Base-by-base conservation (phyloP, 2,113 vertebrate genomes). In the Aegotheles bennettii region DNA sequence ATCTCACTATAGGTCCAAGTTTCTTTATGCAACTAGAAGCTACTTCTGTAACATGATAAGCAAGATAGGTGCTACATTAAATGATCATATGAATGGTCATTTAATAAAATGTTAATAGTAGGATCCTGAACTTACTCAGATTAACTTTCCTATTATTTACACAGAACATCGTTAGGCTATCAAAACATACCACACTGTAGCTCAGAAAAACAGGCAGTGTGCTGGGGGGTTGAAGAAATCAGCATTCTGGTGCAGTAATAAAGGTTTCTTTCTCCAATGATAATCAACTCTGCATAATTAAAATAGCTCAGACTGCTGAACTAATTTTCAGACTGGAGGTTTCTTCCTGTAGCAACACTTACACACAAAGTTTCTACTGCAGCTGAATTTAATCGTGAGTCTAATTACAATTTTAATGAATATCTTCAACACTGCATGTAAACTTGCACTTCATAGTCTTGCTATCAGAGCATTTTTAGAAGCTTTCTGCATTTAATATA, bases 361-460 rank as follows among this genome's bases (percentile, higher is more conserved):
- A 97, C 92, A 95, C 96, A 97, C 91, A 96, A 97, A 98, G 97
- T 98, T 98, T 98, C 97, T 97, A 90, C 97, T 98, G 97, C 86
- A 36, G 97, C 96, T 98, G 97, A 98, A 98, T 97, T 97, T 98
- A 97, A 98, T 98, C 96, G 96, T 97, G 97, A 98, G 97, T 96
- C 98, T 98, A 98, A 98, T 98, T 98, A 98, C 97, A 98, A 97
- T 98, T 98, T 98, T 98, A 98, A 98, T 98, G 98, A 98, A 97
- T 98, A 96, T 98, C 97, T 97, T 96, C 96, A 97, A 93, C 95
- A 82, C 98, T 95, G 98, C 97, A 97, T 97, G 97, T 98, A 98
- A 98, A 98, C 97, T 98, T 97, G 91, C 93, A 97, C 96, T 98
- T 97, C 69, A 83, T 89, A 96, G 94, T 91, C 97, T 91, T 96